Base-by-base conservation (phyloP, 2,888 invertebrate genomes). In the Coremacera marginata region DNA sequence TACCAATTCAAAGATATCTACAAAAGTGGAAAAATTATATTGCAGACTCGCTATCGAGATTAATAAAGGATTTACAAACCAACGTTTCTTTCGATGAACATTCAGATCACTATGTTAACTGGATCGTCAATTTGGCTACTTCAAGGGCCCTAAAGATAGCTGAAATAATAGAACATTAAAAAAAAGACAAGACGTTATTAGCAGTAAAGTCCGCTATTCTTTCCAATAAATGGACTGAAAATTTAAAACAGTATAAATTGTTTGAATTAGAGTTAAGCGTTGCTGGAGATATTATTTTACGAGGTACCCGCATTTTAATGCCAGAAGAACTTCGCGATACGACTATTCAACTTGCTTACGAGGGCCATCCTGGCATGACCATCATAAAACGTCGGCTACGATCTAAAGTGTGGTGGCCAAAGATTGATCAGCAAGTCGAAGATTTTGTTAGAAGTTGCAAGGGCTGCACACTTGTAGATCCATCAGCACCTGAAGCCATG, bases 31-130 rank as follows among this genome's bases (percentile, higher is more conserved):
- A 82, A 77, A 68, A 71, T 44, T 85, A 86, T 71, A 86, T 86
- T 52, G 84, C 84, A 2, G 85, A 85, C 73, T 81, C 85, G 19
- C 78, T 85, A 7, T 85, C 86, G 22, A 63, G 75, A 34, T 57
- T 75, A 34, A 25, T 63, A 22, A 31, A 5, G 3, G 16, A 25
- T 25, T 4, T 11, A 9, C 27, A 68, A 51, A 4, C 3, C 4
- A 2, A 37, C 9, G 19, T 5, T 3, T 7, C 8, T 16, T 68
- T 68, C 19, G 19, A 49, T 25, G 51, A 68, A 3, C 3, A 68
- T n/a, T 14, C 51, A 22, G 68, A 49, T 19, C 51, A 49, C 11
- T 68, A 68, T 49, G 68, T 68, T 16, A n/a, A 68, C n/a, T 44
- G 19, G 22, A 49, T 68, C 7, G 68, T 19, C 5, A 34, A n/a